These are phyloP conservation scores for Daktulosphaira vitifoliae DNA, from an alignment of 1,140 invertebrate species.

Conservation along the genomic window DNA sequence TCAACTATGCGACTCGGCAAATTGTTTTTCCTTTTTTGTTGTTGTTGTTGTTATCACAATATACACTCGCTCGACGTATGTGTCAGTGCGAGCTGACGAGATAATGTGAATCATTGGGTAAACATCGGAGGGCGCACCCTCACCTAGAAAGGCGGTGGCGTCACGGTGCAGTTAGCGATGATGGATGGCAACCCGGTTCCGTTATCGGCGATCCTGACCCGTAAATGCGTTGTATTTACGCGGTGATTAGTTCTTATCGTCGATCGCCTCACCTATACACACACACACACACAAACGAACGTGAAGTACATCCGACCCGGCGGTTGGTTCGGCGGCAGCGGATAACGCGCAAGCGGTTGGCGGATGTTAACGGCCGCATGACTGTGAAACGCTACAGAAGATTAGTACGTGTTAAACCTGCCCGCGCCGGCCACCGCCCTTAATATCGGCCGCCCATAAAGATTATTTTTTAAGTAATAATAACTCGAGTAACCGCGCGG, in stretches of 20 bases:
- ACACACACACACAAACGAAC: too few relatives aligned
- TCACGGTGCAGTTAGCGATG: neutral
- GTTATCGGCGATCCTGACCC: constrained; percentile 24
- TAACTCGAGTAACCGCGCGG: too few relatives aligned
- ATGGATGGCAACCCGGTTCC: neutral
- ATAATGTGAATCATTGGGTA: constrained; percentile 31
- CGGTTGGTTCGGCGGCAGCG: constrained; percentile 16
- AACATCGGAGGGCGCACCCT: constrained; percentile 2
- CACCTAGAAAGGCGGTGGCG: neutral
- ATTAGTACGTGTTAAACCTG: constrained; percentile 23
- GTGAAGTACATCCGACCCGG: too few relatives aligned
- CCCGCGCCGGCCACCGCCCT: too few relatives aligned
- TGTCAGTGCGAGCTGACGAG: constrained; percentile 19
- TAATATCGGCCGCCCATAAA: too few relatives aligned
- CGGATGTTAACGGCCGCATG: constrained; percentile 23
- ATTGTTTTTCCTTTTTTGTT: too few relatives aligned
- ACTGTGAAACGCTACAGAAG: constrained; percentile 23
- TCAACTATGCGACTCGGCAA: too few relatives aligned
- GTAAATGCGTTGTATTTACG: constrained; percentile 27
- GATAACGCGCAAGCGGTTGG: constrained; percentile 27
- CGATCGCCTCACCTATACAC: constrained; percentile 12
- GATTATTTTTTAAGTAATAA: too few relatives aligned
- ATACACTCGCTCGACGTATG: too few relatives aligned
- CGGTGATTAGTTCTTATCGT: constrained; percentile 29
- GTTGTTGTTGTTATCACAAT: too few relatives aligned